A percentile compares a stretch with the other conserved stretches of the same genome.
These are phyloP conservation scores for Sula dactylatra DNA, from an alignment of 2,113 vertebrate genomes.

Conservation along the genomic window DNA sequence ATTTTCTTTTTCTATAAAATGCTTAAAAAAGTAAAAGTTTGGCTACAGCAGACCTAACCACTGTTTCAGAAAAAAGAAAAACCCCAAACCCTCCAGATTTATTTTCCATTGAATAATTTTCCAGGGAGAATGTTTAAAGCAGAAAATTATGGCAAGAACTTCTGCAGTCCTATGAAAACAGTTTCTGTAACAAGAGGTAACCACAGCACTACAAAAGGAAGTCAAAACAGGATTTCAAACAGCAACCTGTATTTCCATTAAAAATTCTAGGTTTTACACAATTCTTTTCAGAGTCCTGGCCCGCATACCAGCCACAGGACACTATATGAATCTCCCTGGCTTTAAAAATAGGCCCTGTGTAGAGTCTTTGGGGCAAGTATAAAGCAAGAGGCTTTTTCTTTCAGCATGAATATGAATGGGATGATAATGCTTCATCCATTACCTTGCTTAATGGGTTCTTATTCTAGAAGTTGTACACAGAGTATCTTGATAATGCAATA, in stretches of 20 bases:
- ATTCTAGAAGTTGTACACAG: neutral
- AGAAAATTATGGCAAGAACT: neutral
- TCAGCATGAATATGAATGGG: neutral
- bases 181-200: neutral
- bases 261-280: neutral
- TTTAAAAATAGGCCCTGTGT: neutral
- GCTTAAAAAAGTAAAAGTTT: conserved; percentile 15
- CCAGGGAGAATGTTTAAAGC: neutral
- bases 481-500: neutral
- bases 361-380: neutral
- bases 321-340: neutral
- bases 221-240: neutral
- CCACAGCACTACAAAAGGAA: neutral
- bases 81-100: neutral
- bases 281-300: neutral
- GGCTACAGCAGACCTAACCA: neutral
- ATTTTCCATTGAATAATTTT: conserved; percentile 37
- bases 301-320: neutral
- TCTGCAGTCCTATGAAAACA: neutral
- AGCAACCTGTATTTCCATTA: neutral
- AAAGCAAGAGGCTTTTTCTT: neutral
- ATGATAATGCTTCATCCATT: neutral
- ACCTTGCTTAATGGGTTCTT: neutral
- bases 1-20: conserved; percentile 42
- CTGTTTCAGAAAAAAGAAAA: neutral